These are phyloP conservation scores for Tinamus major DNA, from an alignment of 2,797 vertebrate species.

Conservation along the genomic window DNA sequence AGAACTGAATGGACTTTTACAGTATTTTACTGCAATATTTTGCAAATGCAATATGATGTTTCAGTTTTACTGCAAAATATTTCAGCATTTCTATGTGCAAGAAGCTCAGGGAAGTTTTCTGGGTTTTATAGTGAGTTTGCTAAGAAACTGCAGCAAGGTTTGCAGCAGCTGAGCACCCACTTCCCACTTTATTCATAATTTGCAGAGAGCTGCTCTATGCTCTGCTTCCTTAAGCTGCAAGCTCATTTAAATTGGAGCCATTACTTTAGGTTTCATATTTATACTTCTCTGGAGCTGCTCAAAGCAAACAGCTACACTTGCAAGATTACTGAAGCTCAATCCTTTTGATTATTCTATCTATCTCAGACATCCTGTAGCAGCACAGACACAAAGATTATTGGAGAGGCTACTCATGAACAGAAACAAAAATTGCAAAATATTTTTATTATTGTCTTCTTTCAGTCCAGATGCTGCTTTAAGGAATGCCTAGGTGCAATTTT, in stretches of 20 bases:
- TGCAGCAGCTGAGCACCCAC: conserved; percentile 69
- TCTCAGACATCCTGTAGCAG: neutral
- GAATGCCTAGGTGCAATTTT: neutral
- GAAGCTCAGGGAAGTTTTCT: neutral
- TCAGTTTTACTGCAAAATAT: neutral
- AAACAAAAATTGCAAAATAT: neutral
- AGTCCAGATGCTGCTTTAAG: neutral
- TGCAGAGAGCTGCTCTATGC: conserved; percentile 51
- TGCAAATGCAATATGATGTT: neutral
- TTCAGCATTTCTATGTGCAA: neutral
- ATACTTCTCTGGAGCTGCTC: neutral
- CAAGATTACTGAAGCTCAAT: neutral
- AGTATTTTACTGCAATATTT: neutral
- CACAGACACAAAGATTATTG: neutral
- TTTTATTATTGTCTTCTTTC: neutral
- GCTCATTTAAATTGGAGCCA: conserved; percentile 21
- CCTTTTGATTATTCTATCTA: neutral
- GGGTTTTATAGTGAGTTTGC: neutral
- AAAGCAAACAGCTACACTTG: neutral
- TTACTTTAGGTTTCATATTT: conserved; percentile 53
- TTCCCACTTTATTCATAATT: conserved; percentile 71
- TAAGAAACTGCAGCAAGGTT: conserved; percentile 24
- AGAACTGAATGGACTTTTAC: too few relatives aligned
- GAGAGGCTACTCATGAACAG: neutral
- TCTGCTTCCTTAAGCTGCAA: conserved; percentile 53